Evolutionary conservation across 2,113 vertebrate species (phyloP), one percentile per base, ranked within the genome.

Genomic region (Microtus montanus): DNA sequence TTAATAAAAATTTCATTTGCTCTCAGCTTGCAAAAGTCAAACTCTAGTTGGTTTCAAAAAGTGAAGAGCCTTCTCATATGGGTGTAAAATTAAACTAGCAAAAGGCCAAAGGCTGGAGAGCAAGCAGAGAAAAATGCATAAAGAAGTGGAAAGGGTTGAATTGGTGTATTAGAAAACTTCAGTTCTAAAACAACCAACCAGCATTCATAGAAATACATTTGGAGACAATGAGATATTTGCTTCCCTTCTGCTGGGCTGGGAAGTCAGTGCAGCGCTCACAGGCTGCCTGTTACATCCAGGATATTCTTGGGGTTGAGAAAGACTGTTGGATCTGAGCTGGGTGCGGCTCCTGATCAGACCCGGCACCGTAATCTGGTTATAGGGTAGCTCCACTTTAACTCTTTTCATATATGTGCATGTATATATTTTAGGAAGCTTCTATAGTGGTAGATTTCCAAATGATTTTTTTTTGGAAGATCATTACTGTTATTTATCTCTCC

Each of bases 61-160:
- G 12, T 74, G 22, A 68, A 63, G 33, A 93, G 64, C 49, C 41
- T 17, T 91, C 58, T 94, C 33, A 6, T 54, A 54, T 9, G 49
- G 75, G 7, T 68, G 15, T 83, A 33, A 94, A 95, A 91, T 95
- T 78, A 61, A 44, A 64, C 38, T 61, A 54, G 47, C 70, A 35
- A 90, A 95, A 97, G 92, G 92, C 89, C 96, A 96, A 91, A 92
- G n/a, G 74, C 44, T 78, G 38, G 77, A 73, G 47, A 77, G 64
- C 6, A 35, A 28, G 71, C 58, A 73, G 2, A 74, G 15, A 49
- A 44, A 89, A 91, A 92, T 49, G 35, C 41, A 30, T 61, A 26
- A 26, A 74, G 68, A 95, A 58, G 35, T 33, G 14, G 58, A 87
- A 80, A 61, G 22, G 88, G 54, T 74, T 87, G 77, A 90, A 58